Percentiles rank a stretch among this genome's conserved stretches.
These are phyloP conservation scores for Prorops nasuta DNA, from an alignment of 1,140 invertebrate species.

Conservation along the genomic window DNA sequence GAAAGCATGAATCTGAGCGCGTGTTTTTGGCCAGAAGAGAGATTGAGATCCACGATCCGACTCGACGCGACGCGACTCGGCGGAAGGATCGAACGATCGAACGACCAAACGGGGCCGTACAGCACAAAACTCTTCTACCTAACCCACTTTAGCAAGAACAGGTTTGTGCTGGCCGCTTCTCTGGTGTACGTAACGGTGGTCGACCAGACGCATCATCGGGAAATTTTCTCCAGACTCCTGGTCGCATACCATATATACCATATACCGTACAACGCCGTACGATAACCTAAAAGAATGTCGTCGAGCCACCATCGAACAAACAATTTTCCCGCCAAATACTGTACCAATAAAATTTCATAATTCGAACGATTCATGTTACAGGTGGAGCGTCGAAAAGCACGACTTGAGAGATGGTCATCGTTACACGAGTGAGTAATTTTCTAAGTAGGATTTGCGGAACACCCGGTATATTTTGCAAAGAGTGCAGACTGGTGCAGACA, in stretches of 20 bases:
- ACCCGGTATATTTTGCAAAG: too few species aligned
- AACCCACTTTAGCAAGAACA: constrained; percentile 52
- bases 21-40: neutral
- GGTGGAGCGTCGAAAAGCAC: constrained; percentile 49
- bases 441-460: too few species aligned
- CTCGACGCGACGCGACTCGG: too few species aligned
- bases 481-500: too few species aligned
- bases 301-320: too few species aligned
- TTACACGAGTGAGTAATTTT: constrained; percentile 65
- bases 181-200: constrained; percentile 49
- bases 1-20: neutral
- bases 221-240: too few species aligned
- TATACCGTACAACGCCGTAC: too few species aligned
- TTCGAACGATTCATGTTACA: constrained; percentile 28
- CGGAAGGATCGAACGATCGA: constrained; percentile 8
- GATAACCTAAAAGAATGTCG: too few species aligned
- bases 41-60: too few species aligned
- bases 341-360: too few species aligned
- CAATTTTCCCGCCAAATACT: too few species aligned
- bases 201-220: constrained; percentile 34
- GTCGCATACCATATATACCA: too few species aligned
- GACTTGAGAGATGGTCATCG: constrained; percentile 66
- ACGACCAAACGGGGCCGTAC: constrained; percentile 9
- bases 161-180: constrained; percentile 42
- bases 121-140: constrained; percentile 33